Conservation (phyloP, 1,140 invertebrate genomes). For the Nephotettix cincticeps region DNA sequence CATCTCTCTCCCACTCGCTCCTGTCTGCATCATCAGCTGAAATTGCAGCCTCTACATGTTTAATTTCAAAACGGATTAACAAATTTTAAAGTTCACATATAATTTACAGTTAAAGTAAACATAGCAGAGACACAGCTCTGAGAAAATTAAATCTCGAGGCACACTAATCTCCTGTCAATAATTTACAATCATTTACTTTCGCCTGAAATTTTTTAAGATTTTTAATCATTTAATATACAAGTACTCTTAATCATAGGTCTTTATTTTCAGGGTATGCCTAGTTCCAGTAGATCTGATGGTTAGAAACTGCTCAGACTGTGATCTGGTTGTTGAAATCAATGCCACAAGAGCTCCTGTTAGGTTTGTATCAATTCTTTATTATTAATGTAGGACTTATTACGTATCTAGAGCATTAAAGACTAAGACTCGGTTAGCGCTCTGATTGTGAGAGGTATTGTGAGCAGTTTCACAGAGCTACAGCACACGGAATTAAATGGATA, state of each 20-base stretch:
- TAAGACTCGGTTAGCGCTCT: too few relatives aligned
- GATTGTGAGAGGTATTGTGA: too few relatives aligned
- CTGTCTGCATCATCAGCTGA: too few relatives aligned
- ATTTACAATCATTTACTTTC: not conserved
- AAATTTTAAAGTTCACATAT: not conserved
- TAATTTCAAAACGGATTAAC: too few relatives aligned
- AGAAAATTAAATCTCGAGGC: not conserved
- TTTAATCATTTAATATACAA: not conserved
- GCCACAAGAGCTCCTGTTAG: slow-evolving; percentile 13
- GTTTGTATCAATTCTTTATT: too few relatives aligned
- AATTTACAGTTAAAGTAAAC: not conserved
- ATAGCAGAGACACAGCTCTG: not conserved
- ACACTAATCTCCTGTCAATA: not conserved
- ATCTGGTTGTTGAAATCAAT: slow-evolving; percentile 37
- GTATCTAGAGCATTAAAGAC: too few relatives aligned
- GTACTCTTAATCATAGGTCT: not conserved
- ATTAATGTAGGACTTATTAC: too few relatives aligned
- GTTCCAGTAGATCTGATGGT: slow-evolving; percentile 31
- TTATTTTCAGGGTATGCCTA: slow-evolving; percentile 33
- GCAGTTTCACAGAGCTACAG: too few relatives aligned
- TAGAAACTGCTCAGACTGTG: slow-evolving; percentile 36
- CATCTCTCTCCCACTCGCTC: too few relatives aligned
- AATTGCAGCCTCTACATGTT: too few relatives aligned
- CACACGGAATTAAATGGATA: too few relatives aligned
- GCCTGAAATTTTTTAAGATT: not conserved